These are phyloP conservation scores for Orussus abietinus DNA, from an alignment of 1,140 invertebrate species.

Conservation along the genomic window DNA sequence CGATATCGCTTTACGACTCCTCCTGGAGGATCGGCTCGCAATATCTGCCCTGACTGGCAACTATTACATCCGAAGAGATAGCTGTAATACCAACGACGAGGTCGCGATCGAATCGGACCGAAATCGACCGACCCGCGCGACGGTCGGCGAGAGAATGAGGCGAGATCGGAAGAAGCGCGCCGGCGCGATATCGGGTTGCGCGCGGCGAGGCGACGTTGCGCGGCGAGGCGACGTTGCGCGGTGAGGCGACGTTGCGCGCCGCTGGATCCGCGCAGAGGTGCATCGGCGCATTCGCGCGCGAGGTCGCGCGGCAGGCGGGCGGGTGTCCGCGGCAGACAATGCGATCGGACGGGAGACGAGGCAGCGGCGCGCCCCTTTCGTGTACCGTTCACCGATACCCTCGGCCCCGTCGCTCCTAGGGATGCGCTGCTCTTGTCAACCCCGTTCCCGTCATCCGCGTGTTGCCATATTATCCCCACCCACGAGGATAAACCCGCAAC, in stretches of 20 bases:
- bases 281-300: background rate
- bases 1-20: too few species aligned
- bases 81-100: too few species aligned
- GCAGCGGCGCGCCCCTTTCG: conserved; percentile 38
- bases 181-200: conserved; percentile 3
- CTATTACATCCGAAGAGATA: too few species aligned
- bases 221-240: conserved; percentile 28
- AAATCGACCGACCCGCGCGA: too few species aligned
- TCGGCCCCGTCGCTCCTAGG: conserved; percentile 27
- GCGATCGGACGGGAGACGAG: conserved; percentile 33
- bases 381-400: conserved; percentile 40
- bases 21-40: too few species aligned
- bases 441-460: conserved; percentile 17
- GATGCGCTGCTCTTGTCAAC: conserved; percentile 27
- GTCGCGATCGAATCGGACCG: too few species aligned
- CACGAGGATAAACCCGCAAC: background rate
- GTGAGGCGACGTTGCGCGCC: too few species aligned
- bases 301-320: conserved; percentile 21
- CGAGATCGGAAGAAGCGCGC: background rate
- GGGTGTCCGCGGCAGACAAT: conserved; percentile 37
- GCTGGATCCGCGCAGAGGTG: too few species aligned
- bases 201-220: conserved; percentile 21
- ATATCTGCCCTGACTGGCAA: too few species aligned
- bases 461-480: conserved; percentile 28
- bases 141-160: background rate